phyloP scores from a whole-genome alignment of 2,113 vertebrate genomes.

The Piliocolobus tephrosceles region DNA sequence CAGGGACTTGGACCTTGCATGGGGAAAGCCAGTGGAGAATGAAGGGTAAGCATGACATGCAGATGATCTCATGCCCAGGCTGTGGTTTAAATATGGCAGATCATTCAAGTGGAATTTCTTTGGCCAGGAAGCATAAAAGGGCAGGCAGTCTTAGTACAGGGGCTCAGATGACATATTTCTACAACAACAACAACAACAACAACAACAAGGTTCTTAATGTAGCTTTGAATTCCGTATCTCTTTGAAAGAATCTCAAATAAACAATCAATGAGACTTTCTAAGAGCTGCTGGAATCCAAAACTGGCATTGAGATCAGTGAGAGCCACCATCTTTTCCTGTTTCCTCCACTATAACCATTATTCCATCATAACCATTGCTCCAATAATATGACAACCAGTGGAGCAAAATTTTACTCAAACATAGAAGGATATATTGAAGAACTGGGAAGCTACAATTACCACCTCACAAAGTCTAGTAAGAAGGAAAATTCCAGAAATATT shows the following conservation, averaged over 20 bases:
- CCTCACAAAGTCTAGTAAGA: neutral
- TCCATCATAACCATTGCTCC: neutral
- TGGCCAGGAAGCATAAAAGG: too few species aligned
- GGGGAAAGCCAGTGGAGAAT: neutral
- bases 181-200: neutral
- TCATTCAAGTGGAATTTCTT: neutral
- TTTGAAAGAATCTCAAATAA: neutral
- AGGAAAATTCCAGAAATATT: neutral
- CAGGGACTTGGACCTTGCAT: neutral
- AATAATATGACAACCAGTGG: neutral
- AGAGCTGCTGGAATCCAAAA: neutral
- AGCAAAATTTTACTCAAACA: neutral
- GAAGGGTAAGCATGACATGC: neutral
- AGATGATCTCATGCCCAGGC: neutral
- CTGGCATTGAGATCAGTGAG: neutral
- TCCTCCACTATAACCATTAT: neutral
- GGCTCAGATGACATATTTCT: neutral
- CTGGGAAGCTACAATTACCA: neutral
- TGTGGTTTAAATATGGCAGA: neutral
- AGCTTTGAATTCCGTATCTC: neutral
- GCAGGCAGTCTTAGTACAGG: neutral
- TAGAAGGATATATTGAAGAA: neutral
- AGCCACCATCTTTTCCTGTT: neutral
- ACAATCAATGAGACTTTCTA: neutral
- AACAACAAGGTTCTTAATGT: neutral